Percentiles rank a stretch among this genome's conserved stretches.
phyloP scores from a whole-genome alignment of 2,888 invertebrate species.

The Drosophila atripex region DNA sequence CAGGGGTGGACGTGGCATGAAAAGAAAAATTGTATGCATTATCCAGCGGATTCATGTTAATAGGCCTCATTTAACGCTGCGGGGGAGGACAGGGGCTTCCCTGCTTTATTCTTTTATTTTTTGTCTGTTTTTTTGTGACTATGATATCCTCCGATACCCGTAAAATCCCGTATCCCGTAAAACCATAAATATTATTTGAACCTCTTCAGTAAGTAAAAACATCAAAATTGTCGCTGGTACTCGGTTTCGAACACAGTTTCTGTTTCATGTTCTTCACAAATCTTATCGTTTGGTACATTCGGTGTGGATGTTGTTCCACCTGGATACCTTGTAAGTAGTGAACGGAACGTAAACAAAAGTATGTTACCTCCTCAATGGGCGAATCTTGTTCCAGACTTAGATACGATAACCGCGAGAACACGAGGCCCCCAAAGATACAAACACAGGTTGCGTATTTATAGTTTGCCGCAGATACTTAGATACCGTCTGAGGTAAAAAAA shows the following conservation, averaged over 20 bases:
- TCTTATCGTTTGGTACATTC: constrained; percentile 59
- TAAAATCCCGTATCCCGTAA: too few relatives aligned
- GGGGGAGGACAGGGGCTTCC: constrained; percentile 6
- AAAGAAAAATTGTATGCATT: constrained; percentile 47
- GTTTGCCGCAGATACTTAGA: constrained; percentile 30
- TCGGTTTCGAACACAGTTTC: constrained; percentile 30
- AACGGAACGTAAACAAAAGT: constrained; percentile 42
- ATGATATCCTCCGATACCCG: constrained; percentile 20
- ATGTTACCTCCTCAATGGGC: constrained; percentile 72
- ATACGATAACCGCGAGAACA: constrained; percentile 69
- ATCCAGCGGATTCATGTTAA: constrained; percentile 58
- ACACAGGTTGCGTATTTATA: constrained; percentile 53
- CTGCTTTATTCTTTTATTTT: neutral
- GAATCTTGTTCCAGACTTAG: constrained; percentile 64
- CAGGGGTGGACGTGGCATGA: constrained; percentile 17
- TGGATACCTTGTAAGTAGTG: constrained; percentile 37
- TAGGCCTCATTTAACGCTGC: constrained; percentile 71
- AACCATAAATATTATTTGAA: constrained; percentile 28
- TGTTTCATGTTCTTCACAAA: constrained; percentile 55
- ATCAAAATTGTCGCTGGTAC: constrained; percentile 17
- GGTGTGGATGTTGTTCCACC: constrained; percentile 27
- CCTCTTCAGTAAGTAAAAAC: constrained; percentile 11
- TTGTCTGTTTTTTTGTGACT: neutral
- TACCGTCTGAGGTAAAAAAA: constrained; percentile 3
- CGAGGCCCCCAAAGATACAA: constrained; percentile 32